Evolutionary conservation across 53 echinoderm and acorn worm genomes (phyloP), one percentile per base, ranked within the genome.

Genomic region (Holothuria leucospilota): DNA sequence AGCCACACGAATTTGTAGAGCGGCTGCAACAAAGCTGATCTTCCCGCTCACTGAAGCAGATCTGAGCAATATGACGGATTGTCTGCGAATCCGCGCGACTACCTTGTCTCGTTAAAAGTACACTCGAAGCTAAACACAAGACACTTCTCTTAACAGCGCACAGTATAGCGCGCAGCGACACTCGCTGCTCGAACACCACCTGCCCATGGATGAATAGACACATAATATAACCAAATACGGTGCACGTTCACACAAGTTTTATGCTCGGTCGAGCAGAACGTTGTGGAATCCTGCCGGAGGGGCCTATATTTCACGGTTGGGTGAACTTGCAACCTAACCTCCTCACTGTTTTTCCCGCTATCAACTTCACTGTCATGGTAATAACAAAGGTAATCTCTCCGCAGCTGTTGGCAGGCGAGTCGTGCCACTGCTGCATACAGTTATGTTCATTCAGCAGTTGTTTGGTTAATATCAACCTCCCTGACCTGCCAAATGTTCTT

Each of bases 261-360:
- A 80, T 80, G 80, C 80, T 80, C 34, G 60, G 80, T 29, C 80
- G 80, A 80, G 80, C 80, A 80, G 80, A 80, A 80, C 80, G 80
- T 56, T 60, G 59, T 59, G 80, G 80, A 80, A 80, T 80, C 80
- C 80, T 61, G 80, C 80, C 80, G 80, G 38, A 80, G 80, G 80
- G 80, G 80, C 80, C 80, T 80, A 80, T 80, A 60, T 80, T 80
- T 80, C 80, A 80, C 80, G 80, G 80, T 80, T 80, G 59, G 80
- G 59, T 80, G 80, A 80, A 80, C 80, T 56, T 59, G 80, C 80
- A 80, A 80, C 80, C 80, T 80, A 80, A 80, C 80, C 80, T 80
- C 68, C 28, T 68, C 68, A 20, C 80, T 80, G 80, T 80, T 80
- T 46, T 80, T 80, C 80, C 80, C 80, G 80, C 52, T 75, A 75